Evolutionary conservation across 2,888 invertebrate genomes (phyloP), one percentile per base, ranked within the genome.

Genomic region (Ennomos quercinarius): DNA sequence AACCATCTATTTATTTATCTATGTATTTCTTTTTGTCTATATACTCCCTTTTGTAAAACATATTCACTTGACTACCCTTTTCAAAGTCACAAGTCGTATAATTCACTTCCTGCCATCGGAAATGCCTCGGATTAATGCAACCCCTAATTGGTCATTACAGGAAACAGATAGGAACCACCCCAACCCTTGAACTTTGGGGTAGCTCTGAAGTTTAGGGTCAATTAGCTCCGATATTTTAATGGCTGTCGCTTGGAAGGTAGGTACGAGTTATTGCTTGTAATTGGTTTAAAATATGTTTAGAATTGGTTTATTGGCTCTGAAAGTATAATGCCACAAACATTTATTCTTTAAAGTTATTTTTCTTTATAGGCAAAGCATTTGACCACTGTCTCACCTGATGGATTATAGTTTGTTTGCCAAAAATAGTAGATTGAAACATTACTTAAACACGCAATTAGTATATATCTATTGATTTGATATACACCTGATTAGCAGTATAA

Each of bases 41-140:
- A 9, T 38, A n/a, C n/a, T 27, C 6, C 27, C 27, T 27, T 27
- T 27, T 27, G 27, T 27, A 27, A 27, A 27, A 27, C 27, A 27
- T 6, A 6, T 6, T 27, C 27, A 27, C 27, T 27, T 44, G 38
- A 35, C 44, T 66, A 66, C 67, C 65, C 49, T 66, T 63, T 52
- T 60, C 60, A 55, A 41, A 44, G 36, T 48, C 45, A 72, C 62
- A 68, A 76, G 76, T 75, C 66, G 63, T 47, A 53, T 72, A 72
- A 77, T 78, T 77, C 73, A 71, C 77, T 71, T 69, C 66, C 67
- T 70, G 58, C 66, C 68, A 63, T 59, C 64, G 67, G 72, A 76
- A 77, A 76, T 76, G 74, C 75, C 77, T 75, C 69, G 76, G 73
- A 76, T 76, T 78, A 78, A 77, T 80, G 71, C 71, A 74, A 72